A percentile compares a stretch with the other conserved stretches of the same genome.
Evolutionary conservation across 2,797 vertebrate species (phyloP).

Genomic region (Spinus pinus): DNA sequence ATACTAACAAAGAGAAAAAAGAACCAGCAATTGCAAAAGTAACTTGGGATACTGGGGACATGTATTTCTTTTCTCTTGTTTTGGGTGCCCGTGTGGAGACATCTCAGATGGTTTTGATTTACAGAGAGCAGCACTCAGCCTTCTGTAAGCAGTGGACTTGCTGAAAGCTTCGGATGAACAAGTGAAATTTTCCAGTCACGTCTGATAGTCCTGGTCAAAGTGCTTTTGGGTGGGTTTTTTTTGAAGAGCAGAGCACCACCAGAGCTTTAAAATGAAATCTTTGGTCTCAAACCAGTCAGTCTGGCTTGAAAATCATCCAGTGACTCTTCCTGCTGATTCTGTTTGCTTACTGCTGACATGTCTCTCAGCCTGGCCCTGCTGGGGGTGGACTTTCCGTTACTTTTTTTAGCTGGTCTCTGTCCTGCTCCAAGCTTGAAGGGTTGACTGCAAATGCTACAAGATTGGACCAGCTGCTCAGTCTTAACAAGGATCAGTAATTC

Average conservation of each 20-base stretch:
- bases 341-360: background rate
- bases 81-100: background rate
- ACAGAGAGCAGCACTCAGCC: background rate
- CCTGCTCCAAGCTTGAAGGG: background rate
- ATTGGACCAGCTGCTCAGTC: fast-evolving
- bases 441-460: background rate
- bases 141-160: background rate
- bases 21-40: background rate
- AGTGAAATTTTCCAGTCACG: background rate
- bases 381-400: background rate
- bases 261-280: background rate
- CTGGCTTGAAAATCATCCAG: background rate
- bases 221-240: background rate
- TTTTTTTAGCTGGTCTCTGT: background rate
- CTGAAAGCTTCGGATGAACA: background rate
- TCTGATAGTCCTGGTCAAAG: background rate
- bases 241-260: background rate
- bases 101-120: background rate
- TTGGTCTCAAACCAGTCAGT: background rate
- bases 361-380: background rate
- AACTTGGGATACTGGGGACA: background rate
- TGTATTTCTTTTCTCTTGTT: background rate
- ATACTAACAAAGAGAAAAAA: background rate
- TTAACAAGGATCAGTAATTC: background rate
- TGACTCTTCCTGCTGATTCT: background rate